Evolutionary conservation across 2,797 vertebrate genomes (phyloP).

Genomic region (Brachyalestes nurse): DNA sequence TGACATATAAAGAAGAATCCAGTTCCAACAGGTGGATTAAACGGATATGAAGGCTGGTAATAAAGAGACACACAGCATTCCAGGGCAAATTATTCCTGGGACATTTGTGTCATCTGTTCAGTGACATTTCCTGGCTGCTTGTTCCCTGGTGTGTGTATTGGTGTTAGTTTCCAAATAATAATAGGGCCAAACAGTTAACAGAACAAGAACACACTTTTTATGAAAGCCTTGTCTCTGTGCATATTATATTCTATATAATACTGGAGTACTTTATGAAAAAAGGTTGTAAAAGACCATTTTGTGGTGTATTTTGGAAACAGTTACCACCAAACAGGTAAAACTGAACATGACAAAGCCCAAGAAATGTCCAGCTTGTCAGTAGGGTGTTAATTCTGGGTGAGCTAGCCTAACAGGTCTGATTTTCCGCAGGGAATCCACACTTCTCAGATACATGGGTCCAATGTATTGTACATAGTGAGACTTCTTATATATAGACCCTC

Average conservation of each 20-base stretch:
- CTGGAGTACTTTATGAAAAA: background rate
- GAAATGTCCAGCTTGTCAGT: constrained; percentile 8
- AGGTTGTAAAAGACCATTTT: background rate
- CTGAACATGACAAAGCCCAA: background rate
- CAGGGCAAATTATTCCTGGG: constrained; percentile 3
- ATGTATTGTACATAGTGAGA: constrained; percentile 25
- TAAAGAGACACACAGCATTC: constrained; percentile 20
- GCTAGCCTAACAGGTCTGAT: background rate
- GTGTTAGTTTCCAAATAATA: constrained; percentile 4
- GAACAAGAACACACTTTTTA: no score
- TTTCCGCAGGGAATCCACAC: background rate
- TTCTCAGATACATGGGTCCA: background rate
- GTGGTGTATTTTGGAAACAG: constrained; percentile 16
- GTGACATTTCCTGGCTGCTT: constrained; percentile 1
- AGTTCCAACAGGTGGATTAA: constrained; percentile 15
- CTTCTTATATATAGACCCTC: constrained; percentile 11
- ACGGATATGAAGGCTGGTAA: constrained; percentile 28
- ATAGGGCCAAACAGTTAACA: background rate
- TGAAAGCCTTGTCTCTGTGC: no score
- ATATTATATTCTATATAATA: no score
- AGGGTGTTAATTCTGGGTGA: constrained; percentile 31
- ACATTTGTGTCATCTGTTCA: constrained; percentile 23
- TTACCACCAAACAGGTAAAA: background rate
- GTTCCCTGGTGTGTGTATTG: background rate
- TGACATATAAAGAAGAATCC: constrained; percentile 13